These are phyloP conservation scores for Sitta europaea DNA, from an alignment of 2,113 vertebrate genomes.

Conservation along the genomic window DNA sequence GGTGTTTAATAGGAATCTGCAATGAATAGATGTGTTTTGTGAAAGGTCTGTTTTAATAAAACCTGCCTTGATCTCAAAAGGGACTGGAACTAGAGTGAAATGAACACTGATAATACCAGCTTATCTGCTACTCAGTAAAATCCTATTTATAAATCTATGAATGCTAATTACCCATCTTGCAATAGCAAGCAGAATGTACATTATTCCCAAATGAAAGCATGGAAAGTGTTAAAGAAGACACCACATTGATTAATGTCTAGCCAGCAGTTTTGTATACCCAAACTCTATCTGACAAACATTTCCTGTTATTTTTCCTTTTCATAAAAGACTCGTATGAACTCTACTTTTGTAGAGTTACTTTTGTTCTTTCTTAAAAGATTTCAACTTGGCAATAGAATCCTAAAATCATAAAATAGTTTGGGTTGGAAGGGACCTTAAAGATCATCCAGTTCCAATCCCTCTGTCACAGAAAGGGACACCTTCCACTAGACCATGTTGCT, in stretches of 20 bases:
- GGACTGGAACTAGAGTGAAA: not conserved
- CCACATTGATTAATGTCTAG: not conserved
- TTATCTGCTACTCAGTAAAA: not conserved
- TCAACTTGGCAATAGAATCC: not conserved
- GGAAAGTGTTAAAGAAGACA: not conserved
- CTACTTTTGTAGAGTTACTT: not conserved
- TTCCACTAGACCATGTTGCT: not conserved
- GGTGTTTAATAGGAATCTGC: not conserved
- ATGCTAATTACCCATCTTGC: constrained; percentile 18
- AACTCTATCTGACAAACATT: not conserved
- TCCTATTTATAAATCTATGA: not conserved
- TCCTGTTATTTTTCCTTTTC: not conserved
- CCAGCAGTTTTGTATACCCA: not conserved
- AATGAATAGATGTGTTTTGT: not conserved
- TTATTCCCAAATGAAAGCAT: not conserved
- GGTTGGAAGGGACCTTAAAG: not conserved
- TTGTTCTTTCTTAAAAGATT: not conserved
- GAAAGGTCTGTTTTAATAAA: not conserved
- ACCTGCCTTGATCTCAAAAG: not conserved
- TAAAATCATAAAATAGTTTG: not conserved
- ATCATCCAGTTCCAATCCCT: not conserved
- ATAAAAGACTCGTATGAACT: not conserved
- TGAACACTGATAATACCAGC: not conserved
- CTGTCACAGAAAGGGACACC: not conserved
- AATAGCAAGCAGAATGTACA: not conserved